Evolutionary conservation across 2,888 invertebrate species (phyloP).

Genomic region (Harpagoxenus sublaevis): DNA sequence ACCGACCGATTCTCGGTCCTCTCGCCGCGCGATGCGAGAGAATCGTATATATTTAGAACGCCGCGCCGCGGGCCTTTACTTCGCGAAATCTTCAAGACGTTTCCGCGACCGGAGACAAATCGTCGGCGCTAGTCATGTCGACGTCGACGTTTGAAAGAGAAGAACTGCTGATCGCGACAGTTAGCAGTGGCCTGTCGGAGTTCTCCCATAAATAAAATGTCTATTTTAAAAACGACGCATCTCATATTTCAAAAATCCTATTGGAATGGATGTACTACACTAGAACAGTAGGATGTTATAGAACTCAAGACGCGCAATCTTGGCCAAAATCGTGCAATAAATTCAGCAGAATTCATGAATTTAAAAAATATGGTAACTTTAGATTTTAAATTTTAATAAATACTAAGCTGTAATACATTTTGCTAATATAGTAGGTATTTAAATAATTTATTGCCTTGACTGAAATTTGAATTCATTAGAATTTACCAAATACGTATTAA

Average conservation of each 20-base stretch:
- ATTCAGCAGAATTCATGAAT: background rate
- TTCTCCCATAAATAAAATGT: conserved; percentile 49
- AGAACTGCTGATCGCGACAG: conserved; percentile 50
- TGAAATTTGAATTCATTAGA: background rate
- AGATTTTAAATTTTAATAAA: background rate
- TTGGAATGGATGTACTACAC: conserved; percentile 1
- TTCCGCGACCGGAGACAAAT: conserved; percentile 53
- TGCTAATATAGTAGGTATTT: background rate
- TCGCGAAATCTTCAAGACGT: conserved; percentile 42
- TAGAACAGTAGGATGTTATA: background rate
- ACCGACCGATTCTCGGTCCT: conserved; percentile 56
- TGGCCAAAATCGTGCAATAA: background rate
- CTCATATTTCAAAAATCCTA: conserved; percentile 57
- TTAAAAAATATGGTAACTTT: background rate
- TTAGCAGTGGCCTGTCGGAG: conserved; percentile 35
- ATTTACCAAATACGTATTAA: background rate
- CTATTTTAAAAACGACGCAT: conserved; percentile 53
- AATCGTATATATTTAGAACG: conserved; percentile 71
- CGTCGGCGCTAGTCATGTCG: conserved; percentile 48
- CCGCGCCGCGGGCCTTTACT: conserved; percentile 47
- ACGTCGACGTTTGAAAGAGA: conserved; percentile 46
- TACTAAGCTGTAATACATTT: too few species aligned
- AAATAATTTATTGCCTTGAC: background rate
- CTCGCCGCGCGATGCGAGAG: conserved; percentile 55
- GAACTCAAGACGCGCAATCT: background rate